Percentiles rank a stretch among this genome's conserved stretches.
These are phyloP conservation scores for Chloroclystis v-ata DNA, from an alignment of 2,888 invertebrate species.

Conservation along the genomic window DNA sequence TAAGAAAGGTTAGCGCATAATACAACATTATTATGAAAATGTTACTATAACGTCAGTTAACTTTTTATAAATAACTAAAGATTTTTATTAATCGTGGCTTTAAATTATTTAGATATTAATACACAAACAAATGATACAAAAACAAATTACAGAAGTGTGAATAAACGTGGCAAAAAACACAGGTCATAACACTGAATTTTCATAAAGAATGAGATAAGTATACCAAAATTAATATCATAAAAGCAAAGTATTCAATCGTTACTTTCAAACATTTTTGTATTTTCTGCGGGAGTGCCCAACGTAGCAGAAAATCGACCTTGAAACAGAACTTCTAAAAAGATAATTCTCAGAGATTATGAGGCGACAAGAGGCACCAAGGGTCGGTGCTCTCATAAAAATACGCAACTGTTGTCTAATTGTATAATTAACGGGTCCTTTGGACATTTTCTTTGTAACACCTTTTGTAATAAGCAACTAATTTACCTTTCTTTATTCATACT, in stretches of 20 bases:
- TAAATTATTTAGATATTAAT: no score
- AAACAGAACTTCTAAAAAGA: constrained; percentile 10
- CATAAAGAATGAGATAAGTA: no score
- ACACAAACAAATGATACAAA: no score
- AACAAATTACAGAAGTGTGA: no score
- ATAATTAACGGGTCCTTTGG: constrained; percentile 22
- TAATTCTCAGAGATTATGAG: constrained; percentile 19
- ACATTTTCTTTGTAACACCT: constrained; percentile 5
- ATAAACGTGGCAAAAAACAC: no score
- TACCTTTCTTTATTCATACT: no score
- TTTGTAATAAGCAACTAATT: not conserved
- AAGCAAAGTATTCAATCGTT: not conserved
- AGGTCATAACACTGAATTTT: no score
- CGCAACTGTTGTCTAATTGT: constrained; percentile 25
- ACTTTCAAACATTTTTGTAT: not conserved
- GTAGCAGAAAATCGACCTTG: constrained; percentile 15
- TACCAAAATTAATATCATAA: not conserved
- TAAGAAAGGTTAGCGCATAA: no score
- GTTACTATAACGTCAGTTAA: no score
- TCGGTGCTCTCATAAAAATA: constrained; percentile 25
- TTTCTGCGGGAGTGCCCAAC: not conserved
- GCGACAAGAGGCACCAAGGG: constrained; percentile 16
- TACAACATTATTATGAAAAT: no score
- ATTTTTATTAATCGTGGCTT: no score
- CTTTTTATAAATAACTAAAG: no score